Base-by-base conservation (phyloP, 2,888 invertebrate genomes). In the Callosobruchus maculatus region DNA sequence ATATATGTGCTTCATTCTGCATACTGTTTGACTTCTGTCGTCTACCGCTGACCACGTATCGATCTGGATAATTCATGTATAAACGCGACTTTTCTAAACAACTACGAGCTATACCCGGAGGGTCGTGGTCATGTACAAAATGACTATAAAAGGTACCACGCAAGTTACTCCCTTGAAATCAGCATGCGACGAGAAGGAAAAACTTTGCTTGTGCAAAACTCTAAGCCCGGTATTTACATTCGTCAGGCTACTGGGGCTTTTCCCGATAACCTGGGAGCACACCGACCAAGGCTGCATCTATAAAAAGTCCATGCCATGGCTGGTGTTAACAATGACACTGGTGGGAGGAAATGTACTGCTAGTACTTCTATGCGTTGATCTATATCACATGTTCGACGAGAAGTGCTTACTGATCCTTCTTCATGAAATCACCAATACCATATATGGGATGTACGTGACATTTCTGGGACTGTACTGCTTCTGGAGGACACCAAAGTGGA, bases 341-440 rank as follows among this genome's bases (percentile, higher is more conserved):
- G 79, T 78, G 3, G 21, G 78, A 2, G 68, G 82, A 1, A 79
- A 81, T 22, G 22, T 82, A 0, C 73, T 80, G 0, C 81, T 83
- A 77, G 70, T 84, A 0, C 22, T 80, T 22, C 75, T 74, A n/a
- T 80, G 82, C 0, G 81, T 83, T 0, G 82, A 85, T 73, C 76
- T 84, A 68, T n/a, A 80, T 0, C 75, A 81, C 67, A 70, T 82
- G 18, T 68, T 75, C 20, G 70, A 76, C 2, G 76, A 78, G 18
- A 84, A 83, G 77, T 81, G 83, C 0, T 75, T 86, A n/a, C 84
- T 85, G 9, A 78, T 80, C 30, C 74, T 86, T 20, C 72, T 86
- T 18, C 82, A 80, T 20, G 80, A 81, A 30, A 79, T 86, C 67
- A 85, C 83, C 2, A 84, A 85, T 73, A 81, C 84, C 7, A 77